Evolutionary conservation across 2,113 vertebrate species (phyloP).

Genomic region (Blennius ocellaris): DNA sequence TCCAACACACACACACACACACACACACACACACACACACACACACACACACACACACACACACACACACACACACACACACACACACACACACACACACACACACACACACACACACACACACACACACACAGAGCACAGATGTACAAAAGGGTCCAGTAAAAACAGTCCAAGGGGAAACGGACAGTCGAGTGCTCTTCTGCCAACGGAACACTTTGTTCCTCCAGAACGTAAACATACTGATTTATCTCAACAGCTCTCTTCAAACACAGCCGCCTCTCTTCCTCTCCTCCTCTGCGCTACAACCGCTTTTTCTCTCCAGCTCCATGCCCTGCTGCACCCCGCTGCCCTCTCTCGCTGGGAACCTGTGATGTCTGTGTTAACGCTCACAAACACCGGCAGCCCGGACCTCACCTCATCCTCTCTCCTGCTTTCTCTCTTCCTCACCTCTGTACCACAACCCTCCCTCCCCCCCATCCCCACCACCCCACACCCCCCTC

Average conservation of each 20-base stretch:
- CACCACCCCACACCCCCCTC: no score
- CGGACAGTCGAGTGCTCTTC: constrained; percentile 75
- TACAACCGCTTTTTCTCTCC: constrained; percentile 61
- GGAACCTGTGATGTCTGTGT: constrained; percentile 73
- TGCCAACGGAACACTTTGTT: constrained; percentile 85
- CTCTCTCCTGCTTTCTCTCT: constrained; percentile 12
- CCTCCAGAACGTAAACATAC: constrained; percentile 82
- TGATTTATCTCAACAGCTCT: constrained; percentile 83
- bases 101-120: constrained; percentile 22
- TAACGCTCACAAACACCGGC: constrained; percentile 56
- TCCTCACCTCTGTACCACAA: neutral
- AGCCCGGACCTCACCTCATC: constrained; percentile 36
- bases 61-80: constrained; percentile 13
- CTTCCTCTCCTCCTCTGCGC: constrained; percentile 60
- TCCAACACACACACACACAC: constrained; percentile 16
- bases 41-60: constrained; percentile 20
- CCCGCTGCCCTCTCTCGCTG: constrained; percentile 58
- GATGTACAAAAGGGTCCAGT: constrained; percentile 43
- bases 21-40: constrained; percentile 9
- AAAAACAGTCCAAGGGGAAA: constrained; percentile 71
- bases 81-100: constrained; percentile 16
- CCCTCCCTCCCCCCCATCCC: neutral
- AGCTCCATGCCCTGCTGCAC: constrained; percentile 63
- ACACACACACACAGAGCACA: constrained; percentile 17
- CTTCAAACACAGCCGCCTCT: constrained; percentile 74